Percentiles rank a stretch among this genome's conserved stretches.
Conservation (phyloP, 2,888 invertebrate genomes). For the Orthonevra nobilis region DNA sequence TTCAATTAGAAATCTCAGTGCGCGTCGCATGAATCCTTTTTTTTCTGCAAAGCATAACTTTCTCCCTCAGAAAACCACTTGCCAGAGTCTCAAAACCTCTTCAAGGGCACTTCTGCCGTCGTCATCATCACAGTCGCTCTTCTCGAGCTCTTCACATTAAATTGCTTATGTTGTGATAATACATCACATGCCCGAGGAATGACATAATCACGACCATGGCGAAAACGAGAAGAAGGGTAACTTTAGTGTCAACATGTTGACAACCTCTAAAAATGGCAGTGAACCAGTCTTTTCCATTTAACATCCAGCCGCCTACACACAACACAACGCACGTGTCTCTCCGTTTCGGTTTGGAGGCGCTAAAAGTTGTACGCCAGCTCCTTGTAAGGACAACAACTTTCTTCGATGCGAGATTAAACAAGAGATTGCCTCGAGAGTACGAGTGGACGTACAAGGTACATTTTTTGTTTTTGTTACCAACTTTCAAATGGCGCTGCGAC, state of each 20-base stretch:
- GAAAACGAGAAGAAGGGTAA: conserved; percentile 1
- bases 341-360: conserved; percentile 18
- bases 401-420: conserved; percentile 35
- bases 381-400: conserved; percentile 65
- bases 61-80: too few species aligned
- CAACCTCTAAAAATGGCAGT: conserved; percentile 65
- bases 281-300: conserved; percentile 58
- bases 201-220: conserved; percentile 29
- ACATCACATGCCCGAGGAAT: conserved; percentile 27
- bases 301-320: conserved; percentile 49
- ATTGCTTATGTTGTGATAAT: conserved; percentile 10
- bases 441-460: too few species aligned
- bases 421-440: conserved; percentile 34
- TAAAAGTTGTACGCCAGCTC: conserved; percentile 34
- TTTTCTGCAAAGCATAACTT: too few species aligned
- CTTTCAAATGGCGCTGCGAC: conserved; percentile 19
- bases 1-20: too few species aligned
- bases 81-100: too few species aligned
- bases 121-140: conserved; percentile 8
- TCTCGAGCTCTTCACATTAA: conserved; percentile 21
- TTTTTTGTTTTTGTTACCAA: conserved; percentile 20
- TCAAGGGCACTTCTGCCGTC: neutral
- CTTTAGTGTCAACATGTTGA: conserved; percentile 44
- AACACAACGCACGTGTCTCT: conserved; percentile 2
- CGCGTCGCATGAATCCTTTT: too few species aligned